phyloP scores from a whole-genome alignment of 1,140 invertebrate genomes.

The Teleogryllus occipitalis region DNA sequence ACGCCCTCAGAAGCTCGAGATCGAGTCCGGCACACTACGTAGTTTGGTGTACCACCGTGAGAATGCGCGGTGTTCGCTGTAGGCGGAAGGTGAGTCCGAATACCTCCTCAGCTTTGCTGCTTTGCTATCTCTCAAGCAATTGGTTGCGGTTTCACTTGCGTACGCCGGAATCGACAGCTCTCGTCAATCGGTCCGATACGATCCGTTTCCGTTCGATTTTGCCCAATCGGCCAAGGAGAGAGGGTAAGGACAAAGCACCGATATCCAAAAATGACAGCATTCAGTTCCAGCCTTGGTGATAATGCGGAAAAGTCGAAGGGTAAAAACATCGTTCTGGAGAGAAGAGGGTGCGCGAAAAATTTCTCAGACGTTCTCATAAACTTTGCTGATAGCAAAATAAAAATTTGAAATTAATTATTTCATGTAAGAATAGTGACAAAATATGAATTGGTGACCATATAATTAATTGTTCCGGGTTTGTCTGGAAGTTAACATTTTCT shows the following conservation, averaged over 20 bases:
- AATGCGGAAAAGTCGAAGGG: not conserved
- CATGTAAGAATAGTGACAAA: too few relatives aligned
- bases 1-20: too few relatives aligned
- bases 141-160: slow-evolving; percentile 3
- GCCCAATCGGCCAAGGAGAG: not conserved
- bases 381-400: not conserved
- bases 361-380: not conserved
- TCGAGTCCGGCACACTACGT: too few relatives aligned
- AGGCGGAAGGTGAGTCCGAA: not conserved
- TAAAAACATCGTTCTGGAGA: not conserved
- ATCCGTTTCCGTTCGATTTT: not conserved
- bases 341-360: not conserved
- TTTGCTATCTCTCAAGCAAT: not conserved
- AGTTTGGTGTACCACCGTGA: too few relatives aligned
- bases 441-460: too few relatives aligned
- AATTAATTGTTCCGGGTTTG: too few relatives aligned
- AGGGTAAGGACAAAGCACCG: not conserved
- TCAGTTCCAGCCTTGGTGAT: not conserved
- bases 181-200: not conserved
- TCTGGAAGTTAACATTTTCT: too few relatives aligned
- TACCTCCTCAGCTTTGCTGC: not conserved
- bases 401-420: not conserved
- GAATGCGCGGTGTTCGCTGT: too few relatives aligned
- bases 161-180: not conserved
- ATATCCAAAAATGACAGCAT: not conserved